These are phyloP conservation scores for Euplagia quadripunctaria DNA, from an alignment of 2,888 invertebrate genomes.

Conservation along the genomic window DNA sequence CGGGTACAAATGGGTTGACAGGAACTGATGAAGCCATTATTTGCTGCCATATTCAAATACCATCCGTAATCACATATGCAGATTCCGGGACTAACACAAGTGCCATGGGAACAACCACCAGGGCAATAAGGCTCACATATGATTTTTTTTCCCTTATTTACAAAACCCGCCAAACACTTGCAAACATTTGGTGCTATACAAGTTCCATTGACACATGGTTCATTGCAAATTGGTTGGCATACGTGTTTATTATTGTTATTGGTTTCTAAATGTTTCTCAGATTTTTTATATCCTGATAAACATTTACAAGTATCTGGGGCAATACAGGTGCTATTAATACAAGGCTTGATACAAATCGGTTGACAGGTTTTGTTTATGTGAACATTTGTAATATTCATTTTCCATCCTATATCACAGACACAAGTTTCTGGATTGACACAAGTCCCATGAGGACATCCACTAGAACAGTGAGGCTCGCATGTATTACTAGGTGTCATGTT, in stretches of 20 bases:
- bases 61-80: conserved; percentile 31
- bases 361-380: conserved; percentile 6
- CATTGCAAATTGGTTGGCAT: conserved; percentile 33
- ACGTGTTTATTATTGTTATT: not conserved
- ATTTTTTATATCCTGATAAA: conserved; percentile 7
- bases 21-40: not conserved
- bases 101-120: conserved; percentile 23
- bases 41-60: not conserved
- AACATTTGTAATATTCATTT: not conserved
- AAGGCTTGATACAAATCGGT: conserved; percentile 25
- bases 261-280: not conserved
- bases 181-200: conserved; percentile 28
- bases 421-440: conserved; percentile 33
- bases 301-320: conserved; percentile 19
- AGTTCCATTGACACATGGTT: conserved; percentile 16
- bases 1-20: conserved; percentile 29
- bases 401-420: conserved; percentile 27
- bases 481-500: not conserved
- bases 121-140: conserved; percentile 29
- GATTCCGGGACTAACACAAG: conserved; percentile 27
- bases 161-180: conserved; percentile 23
- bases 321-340: conserved; percentile 20
- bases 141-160: not conserved
- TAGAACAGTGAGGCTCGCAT: conserved; percentile 32
- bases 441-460: conserved; percentile 23